Conservation (phyloP, 2,113 vertebrate species). For the Panurus biarmicus region DNA sequence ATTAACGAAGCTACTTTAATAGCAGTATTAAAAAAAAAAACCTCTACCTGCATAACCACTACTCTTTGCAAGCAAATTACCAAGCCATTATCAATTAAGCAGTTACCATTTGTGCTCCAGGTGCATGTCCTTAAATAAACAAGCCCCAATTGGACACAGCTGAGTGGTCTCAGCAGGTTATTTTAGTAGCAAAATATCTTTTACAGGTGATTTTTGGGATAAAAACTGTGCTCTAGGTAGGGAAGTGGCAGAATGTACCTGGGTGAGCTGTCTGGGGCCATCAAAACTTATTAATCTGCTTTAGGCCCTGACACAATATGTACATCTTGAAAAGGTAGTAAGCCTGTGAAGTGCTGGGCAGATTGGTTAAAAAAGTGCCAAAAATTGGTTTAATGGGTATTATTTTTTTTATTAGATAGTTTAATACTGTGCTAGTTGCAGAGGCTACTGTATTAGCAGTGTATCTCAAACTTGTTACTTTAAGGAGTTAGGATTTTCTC, state of each 20-base stretch:
- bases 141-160: background rate
- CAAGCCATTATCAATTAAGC: background rate
- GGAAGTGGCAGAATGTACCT: background rate
- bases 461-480: background rate
- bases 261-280: background rate
- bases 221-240: too few relatives aligned
- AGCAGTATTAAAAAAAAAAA: background rate
- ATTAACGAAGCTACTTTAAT: background rate
- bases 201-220: background rate
- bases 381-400: background rate
- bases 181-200: background rate
- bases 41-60: background rate
- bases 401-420: background rate
- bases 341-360: background rate
- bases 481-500: background rate
- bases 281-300: background rate
- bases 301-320: rapidly evolving
- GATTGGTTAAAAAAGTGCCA: background rate
- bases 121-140: background rate
- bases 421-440: background rate
- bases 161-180: background rate
- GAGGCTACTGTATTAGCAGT: background rate
- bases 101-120: background rate
- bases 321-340: rapidly evolving
- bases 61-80: background rate